phyloP scores from a whole-genome alignment of 2,888 invertebrate species.

The Drosophila imparisetae region DNA sequence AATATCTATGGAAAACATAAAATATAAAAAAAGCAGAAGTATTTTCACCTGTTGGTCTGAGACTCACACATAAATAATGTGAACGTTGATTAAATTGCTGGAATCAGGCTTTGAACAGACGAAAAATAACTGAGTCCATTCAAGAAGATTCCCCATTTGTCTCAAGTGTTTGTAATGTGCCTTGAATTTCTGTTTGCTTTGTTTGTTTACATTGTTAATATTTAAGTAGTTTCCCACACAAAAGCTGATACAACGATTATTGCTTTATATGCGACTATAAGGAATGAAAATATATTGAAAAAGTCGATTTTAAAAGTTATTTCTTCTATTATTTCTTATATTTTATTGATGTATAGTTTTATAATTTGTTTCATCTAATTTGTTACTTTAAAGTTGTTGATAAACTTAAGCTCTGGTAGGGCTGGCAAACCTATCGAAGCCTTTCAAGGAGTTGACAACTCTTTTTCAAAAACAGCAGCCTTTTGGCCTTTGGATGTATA shows the following conservation, averaged over 20 bases:
- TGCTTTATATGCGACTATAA: background rate
- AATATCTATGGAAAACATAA: constrained; percentile 26
- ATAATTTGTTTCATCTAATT: background rate
- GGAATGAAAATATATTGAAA: background rate
- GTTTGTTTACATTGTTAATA: background rate
- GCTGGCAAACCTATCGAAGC: background rate
- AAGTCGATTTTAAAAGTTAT: background rate
- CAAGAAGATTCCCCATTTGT: constrained; percentile 21
- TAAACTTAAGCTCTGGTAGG: background rate
- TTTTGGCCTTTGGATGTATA: background rate
- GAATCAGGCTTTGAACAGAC: background rate
- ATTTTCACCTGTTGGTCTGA: constrained; percentile 65
- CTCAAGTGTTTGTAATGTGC: constrained; percentile 9
- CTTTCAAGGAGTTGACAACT: background rate
- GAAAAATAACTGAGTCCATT: constrained; percentile 5
- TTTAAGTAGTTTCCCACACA: constrained; percentile 3
- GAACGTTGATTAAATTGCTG: constrained; percentile 28
- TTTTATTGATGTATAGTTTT: background rate
- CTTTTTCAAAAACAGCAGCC: background rate
- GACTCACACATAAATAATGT: constrained; percentile 19
- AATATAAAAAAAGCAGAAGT: constrained; percentile 30
- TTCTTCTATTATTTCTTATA: background rate
- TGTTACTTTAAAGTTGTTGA: background rate
- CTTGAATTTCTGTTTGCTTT: background rate
- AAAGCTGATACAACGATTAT: background rate